These are phyloP conservation scores for Sander vitreus DNA, from an alignment of 2,113 vertebrate species.

Conservation along the genomic window DNA sequence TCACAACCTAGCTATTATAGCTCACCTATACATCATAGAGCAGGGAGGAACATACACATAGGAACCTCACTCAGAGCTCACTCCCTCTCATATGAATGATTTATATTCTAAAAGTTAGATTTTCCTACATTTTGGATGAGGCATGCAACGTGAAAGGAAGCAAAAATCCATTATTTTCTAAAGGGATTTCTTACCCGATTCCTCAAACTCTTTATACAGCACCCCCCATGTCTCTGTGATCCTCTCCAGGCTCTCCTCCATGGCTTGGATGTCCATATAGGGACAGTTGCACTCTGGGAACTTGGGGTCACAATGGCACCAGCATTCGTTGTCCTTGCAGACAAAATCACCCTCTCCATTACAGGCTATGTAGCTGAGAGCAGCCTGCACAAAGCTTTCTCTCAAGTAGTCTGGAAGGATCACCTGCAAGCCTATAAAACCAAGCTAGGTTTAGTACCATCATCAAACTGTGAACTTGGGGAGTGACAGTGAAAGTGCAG, in stretches of 20 bases:
- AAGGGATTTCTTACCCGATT: slow-evolving; percentile 86
- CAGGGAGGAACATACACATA: slow-evolving; percentile 40
- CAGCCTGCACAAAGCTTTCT: slow-evolving; percentile 94
- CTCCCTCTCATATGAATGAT: slow-evolving; percentile 50
- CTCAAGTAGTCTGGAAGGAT: slow-evolving; percentile 95
- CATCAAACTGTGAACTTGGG: slow-evolving; percentile 37
- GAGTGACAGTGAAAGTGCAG: slow-evolving; percentile 34
- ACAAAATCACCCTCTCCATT: slow-evolving; percentile 96
- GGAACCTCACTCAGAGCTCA: slow-evolving; percentile 34
- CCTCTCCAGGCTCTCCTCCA: slow-evolving; percentile 94
- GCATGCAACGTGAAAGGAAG: neutral
- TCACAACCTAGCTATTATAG: slow-evolving; percentile 49
- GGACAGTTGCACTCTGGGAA: slow-evolving; percentile 98
- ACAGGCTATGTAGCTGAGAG: slow-evolving; percentile 96
- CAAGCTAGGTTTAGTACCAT: slow-evolving; percentile 33
- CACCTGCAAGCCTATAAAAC: slow-evolving; percentile 90
- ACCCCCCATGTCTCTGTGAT: slow-evolving; percentile 93
- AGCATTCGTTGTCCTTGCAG: slow-evolving; percentile 95
- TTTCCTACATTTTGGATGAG: slow-evolving; percentile 34
- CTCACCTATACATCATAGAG: slow-evolving; percentile 54
- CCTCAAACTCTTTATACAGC: slow-evolving; percentile 94
- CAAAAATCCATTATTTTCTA: slow-evolving; percentile 18
- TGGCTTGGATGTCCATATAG: slow-evolving; percentile 96
- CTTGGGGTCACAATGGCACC: slow-evolving; percentile 92
- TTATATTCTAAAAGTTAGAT: slow-evolving; percentile 41